Percentiles rank a stretch among this genome's conserved stretches.
Conservation (phyloP, 1,140 invertebrate genomes). For the Drosophila arawakana region DNA sequence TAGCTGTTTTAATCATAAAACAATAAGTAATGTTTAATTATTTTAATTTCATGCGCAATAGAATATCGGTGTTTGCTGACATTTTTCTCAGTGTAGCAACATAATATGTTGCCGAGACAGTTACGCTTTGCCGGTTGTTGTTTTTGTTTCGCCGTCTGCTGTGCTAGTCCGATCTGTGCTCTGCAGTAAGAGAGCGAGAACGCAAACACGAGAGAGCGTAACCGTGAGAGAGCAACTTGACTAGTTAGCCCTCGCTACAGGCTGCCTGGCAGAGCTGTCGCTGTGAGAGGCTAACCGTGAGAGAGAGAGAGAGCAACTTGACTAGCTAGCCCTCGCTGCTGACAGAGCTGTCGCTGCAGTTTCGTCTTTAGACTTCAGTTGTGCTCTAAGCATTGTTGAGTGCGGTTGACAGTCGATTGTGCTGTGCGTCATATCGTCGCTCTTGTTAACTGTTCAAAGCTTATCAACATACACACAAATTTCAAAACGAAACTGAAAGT, state of each 20-base stretch:
- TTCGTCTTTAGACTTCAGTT: constrained; percentile 41
- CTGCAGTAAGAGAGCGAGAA: background rate
- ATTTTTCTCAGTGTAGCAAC: constrained; percentile 19
- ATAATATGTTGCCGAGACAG: constrained; percentile 26
- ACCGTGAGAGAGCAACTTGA: background rate
- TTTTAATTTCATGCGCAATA: background rate
- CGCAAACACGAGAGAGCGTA: background rate
- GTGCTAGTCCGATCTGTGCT: constrained; percentile 28
- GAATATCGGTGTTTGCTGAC: background rate
- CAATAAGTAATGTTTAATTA: background rate
- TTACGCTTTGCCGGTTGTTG: constrained; percentile 33
- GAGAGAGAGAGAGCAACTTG: background rate
- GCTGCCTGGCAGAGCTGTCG: constrained; percentile 9
- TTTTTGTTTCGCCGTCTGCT: constrained; percentile 18
- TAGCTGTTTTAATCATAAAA: background rate
- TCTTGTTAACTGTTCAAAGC: constrained; percentile 11
- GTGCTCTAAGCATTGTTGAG: constrained; percentile 54
- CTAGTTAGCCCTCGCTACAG: constrained; percentile 24
- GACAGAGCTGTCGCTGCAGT: constrained; percentile 33
- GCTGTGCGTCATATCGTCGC: background rate
- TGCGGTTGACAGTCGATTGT: constrained; percentile 41
- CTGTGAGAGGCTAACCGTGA: too few relatives aligned
- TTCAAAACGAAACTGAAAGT: constrained; percentile 54
- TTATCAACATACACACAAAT: constrained; percentile 25
- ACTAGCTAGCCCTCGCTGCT: constrained; percentile 45